Evolutionary conservation across 2,797 vertebrate genomes (phyloP).

Genomic region (Malacoraja senta): DNA sequence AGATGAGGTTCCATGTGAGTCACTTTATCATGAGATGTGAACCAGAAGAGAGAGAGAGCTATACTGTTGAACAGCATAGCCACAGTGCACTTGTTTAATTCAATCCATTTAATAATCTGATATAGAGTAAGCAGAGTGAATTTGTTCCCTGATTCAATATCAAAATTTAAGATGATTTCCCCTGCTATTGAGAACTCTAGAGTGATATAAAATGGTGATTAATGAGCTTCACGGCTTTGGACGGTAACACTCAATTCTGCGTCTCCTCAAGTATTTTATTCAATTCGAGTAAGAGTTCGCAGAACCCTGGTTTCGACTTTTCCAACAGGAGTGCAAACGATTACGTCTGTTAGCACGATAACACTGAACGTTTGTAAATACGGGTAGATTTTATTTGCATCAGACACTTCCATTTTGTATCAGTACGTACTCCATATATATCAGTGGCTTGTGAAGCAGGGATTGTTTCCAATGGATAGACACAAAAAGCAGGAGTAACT

Average conservation of each 20-base stretch:
- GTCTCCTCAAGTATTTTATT: background rate
- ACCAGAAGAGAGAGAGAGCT: background rate
- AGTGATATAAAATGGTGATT: constrained; percentile 6
- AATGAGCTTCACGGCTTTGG: background rate
- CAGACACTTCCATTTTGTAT: background rate
- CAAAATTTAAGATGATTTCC: background rate
- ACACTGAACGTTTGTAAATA: background rate
- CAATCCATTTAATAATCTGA: background rate
- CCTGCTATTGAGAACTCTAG: background rate
- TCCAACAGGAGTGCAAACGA: background rate
- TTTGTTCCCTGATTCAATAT: constrained; percentile 6
- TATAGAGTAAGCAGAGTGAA: background rate
- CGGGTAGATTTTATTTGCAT: background rate
- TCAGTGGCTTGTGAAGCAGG: background rate
- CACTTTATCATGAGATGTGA: background rate
- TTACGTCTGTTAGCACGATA: background rate
- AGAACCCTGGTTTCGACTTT: background rate
- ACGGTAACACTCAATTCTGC: too few relatives aligned
- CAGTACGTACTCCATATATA: background rate
- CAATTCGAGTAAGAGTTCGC: background rate
- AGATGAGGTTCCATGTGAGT: background rate
- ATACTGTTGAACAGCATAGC: background rate
- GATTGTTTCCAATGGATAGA: background rate
- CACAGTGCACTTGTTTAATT: background rate
- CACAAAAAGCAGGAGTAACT: too few relatives aligned